Base-by-base conservation (phyloP, 2,888 invertebrate genomes). In the Silvanus unidentatus region DNA sequence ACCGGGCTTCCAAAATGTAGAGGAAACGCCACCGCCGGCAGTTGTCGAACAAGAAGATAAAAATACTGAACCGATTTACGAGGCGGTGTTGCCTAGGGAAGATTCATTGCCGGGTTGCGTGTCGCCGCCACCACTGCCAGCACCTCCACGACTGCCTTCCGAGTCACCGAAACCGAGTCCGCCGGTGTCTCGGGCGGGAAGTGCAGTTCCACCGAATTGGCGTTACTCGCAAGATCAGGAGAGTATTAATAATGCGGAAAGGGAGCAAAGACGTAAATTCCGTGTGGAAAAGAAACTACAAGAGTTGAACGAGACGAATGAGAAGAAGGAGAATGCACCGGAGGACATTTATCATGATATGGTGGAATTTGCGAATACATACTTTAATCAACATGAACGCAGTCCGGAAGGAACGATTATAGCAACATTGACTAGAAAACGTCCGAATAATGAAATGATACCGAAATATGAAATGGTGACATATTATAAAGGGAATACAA, bases 381-480 rank as follows among this genome's bases (percentile, higher is more conserved):
- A 88, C 72, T 96, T 91, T 73, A 96, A 95, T 68, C 82, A 84
- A 42, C 95, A 95, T 61, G 89, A 90, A 53, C 75, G 86, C 36
- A 84, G 87, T 10, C 86, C 88, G 1, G 91, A 92, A 75, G 90
- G 89, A 10, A 91, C 90, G 6, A 85, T 91, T 53, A 90, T 91
- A 75, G 88, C 88, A 1, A 91, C 90, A 0, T 69, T 91, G 34
- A 89, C 90, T 0, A 77, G 89, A 48, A 90, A 88, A 69, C 75
- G 80, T 29, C 89, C 88, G 61, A 83, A 84, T 8, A 77, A 84
- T 56, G 90, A 90, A 66, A 75, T 86, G 54, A 77, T 94, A 27
- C 88, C 91, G 2, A 93, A 93, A 64, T 88, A 89, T 62, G 94
- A 96, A 69, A 94, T 96, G 93, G 83, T 94, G 14, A 85, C 84